A percentile compares a stretch with the other conserved stretches of the same genome.
These are phyloP conservation scores for Lacerta agilis DNA, from an alignment of 2,797 vertebrate genomes.

Conservation along the genomic window DNA sequence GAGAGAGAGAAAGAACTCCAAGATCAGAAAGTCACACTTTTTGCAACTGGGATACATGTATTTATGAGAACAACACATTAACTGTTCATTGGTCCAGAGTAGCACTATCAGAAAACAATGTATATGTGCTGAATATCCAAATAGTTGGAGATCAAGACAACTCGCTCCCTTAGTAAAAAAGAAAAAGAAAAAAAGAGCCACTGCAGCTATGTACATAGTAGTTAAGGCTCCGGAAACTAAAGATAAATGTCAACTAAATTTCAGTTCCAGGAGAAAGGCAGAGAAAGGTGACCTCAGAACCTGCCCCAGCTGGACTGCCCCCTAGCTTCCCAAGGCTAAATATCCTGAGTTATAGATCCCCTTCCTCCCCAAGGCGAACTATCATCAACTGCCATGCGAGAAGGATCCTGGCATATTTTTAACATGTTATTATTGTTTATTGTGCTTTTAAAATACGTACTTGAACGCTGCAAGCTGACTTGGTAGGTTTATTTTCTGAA, in stretches of 20 bases:
- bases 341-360: too few relatives aligned
- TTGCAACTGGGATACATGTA: background rate
- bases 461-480: too few relatives aligned
- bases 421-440: too few relatives aligned
- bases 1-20: background rate
- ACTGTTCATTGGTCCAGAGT: constrained; percentile 11
- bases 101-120: constrained; percentile 17
- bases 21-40: background rate
- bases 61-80: background rate
- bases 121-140: background rate
- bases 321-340: too few relatives aligned
- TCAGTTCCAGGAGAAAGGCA: too few relatives aligned
- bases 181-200: background rate
- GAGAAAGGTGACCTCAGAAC: too few relatives aligned
- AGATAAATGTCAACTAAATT: background rate
- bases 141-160: background rate
- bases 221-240: background rate
- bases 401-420: too few relatives aligned
- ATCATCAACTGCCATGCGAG: too few relatives aligned
- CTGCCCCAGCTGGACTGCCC: too few relatives aligned
- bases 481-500: too few relatives aligned
- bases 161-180: background rate
- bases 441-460: too few relatives aligned
- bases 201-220: background rate
- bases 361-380: too few relatives aligned